phyloP scores from a whole-genome alignment of 2,113 vertebrate genomes.

The Rattus norvegicus region GRCr8 NC_086021.1:49731501-49732000 shows the following conservation, averaged over 20 bases:
- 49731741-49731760: background rate
- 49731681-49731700: background rate
- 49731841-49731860: slow-evolving; percentile 10
- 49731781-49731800: background rate
- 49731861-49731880: background rate
- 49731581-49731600: background rate
- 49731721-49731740: background rate
- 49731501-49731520: background rate
- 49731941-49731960: background rate
- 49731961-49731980: slow-evolving; percentile 26
- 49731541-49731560: background rate
- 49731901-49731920: slow-evolving; percentile 9
- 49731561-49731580: background rate
- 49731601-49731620: background rate
- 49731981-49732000: background rate
- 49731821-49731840: background rate
- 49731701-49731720: background rate
- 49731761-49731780: background rate
- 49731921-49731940: slow-evolving; percentile 47
- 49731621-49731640: background rate
- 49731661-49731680: background rate
- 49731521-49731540: background rate
- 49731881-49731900: slow-evolving; percentile 16
- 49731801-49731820: background rate
- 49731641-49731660: background rate